Percentiles rank a stretch among this genome's conserved stretches.
phyloP scores from a whole-genome alignment of 2,888 invertebrate species.

The Apotomis betuletana region DNA sequence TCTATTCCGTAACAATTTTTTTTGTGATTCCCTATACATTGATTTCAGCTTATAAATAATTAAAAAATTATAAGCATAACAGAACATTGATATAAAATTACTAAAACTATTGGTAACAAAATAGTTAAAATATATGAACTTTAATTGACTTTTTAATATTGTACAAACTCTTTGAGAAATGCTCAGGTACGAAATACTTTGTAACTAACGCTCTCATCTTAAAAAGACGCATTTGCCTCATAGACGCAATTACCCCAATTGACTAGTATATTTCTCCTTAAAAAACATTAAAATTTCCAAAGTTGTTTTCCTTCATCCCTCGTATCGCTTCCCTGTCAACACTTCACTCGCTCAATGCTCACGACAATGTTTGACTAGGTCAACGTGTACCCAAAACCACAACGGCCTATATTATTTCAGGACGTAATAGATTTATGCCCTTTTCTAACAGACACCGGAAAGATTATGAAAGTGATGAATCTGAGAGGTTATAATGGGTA shows the following conservation, averaged over 20 bases:
- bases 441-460: neutral
- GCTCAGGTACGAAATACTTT: too few relatives aligned
- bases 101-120: too few relatives aligned
- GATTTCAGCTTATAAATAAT: too few relatives aligned
- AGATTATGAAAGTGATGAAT: slow-evolving; percentile 23
- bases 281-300: slow-evolving; percentile 8
- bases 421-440: neutral
- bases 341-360: slow-evolving; percentile 12
- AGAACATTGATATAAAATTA: too few relatives aligned
- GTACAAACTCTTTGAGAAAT: too few relatives aligned
- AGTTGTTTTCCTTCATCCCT: slow-evolving; percentile 16
- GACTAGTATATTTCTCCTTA: neutral
- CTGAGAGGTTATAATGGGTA: slow-evolving; percentile 4
- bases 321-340: slow-evolving; percentile 4
- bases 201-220: too few relatives aligned
- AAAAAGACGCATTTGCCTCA: too few relatives aligned
- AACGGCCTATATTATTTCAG: neutral
- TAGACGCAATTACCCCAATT: neutral
- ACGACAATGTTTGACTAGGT: slow-evolving; percentile 34
- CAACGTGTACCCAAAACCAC: slow-evolving; percentile 44
- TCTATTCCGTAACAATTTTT: too few relatives aligned
- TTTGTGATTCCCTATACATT: too few relatives aligned
- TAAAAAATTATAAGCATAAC: too few relatives aligned
- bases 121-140: too few relatives aligned
- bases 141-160: too few relatives aligned